phyloP scores from a whole-genome alignment of 2,888 invertebrate genomes.

The Drosophila phalerata region DNA sequence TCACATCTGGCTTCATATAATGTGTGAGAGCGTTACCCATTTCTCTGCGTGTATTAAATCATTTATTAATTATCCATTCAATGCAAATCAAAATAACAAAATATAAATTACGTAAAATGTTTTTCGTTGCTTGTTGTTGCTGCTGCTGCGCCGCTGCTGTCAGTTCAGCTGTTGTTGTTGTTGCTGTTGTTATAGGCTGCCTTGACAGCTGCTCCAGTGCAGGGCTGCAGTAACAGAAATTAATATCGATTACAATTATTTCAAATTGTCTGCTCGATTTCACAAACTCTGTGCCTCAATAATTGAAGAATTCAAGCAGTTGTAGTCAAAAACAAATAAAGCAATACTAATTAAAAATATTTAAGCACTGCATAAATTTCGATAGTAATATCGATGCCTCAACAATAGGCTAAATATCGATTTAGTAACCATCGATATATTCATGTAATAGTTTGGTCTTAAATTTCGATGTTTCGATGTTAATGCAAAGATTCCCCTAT shows the following conservation, averaged over 20 bases:
- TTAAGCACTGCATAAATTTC: not conserved
- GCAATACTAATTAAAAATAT: not conserved
- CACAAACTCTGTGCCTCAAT: not conserved
- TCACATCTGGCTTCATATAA: conserved; percentile 83
- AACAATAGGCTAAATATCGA: not conserved
- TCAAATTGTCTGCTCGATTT: not conserved
- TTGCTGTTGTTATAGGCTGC: conserved; percentile 57
- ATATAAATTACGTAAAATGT: conserved; percentile 76
- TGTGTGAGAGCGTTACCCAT: conserved; percentile 84
- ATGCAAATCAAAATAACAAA: conserved; percentile 45
- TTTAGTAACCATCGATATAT: not conserved
- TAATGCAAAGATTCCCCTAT: too few species aligned
- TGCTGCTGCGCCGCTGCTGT: conserved; percentile 70
- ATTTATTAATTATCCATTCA: conserved; percentile 21
- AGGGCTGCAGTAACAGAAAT: conserved; percentile 40
- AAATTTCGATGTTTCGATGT: too few species aligned
- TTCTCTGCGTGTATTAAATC: conserved; percentile 50
- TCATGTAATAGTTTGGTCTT: too few species aligned
- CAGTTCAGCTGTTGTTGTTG: conserved; percentile 65
- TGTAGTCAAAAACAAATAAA: not conserved
- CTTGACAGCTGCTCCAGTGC: conserved; percentile 61
- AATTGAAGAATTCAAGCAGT: not conserved
- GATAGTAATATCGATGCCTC: not conserved
- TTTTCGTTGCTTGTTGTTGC: conserved; percentile 58
- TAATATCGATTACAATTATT: conserved; percentile 1